Evolutionary conservation across 2,888 invertebrate genomes (phyloP).

Genomic region (Epistrophe eligans): DNA sequence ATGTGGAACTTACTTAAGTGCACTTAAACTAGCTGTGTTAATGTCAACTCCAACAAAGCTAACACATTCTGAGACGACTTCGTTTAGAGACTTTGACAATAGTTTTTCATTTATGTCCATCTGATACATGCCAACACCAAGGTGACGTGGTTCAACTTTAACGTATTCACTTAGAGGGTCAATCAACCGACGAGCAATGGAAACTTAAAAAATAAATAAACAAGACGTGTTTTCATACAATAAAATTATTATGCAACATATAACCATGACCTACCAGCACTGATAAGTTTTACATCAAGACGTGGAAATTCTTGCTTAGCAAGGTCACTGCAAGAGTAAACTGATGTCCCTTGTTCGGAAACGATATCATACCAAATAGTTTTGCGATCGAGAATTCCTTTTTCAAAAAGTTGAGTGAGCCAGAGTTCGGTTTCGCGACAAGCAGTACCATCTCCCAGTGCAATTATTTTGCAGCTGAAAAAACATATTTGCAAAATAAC

Average conservation of each 20-base stretch:
- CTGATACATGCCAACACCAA: slow-evolving; percentile 97
- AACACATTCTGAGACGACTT: slow-evolving; percentile 94
- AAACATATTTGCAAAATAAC: neutral
- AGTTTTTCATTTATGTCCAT: slow-evolving; percentile 93
- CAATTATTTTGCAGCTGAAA: slow-evolving; percentile 89
- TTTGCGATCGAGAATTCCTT: slow-evolving; percentile 85
- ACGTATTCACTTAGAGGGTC: slow-evolving; percentile 96
- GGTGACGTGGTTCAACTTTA: slow-evolving; percentile 95
- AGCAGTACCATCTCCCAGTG: slow-evolving; percentile 95
- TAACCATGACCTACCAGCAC: slow-evolving; percentile 85
- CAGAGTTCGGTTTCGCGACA: slow-evolving; percentile 94
- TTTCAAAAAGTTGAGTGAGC: slow-evolving; percentile 86
- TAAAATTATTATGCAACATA: neutral
- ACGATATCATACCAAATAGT: slow-evolving; percentile 90
- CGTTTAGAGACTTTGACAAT: slow-evolving; percentile 89
- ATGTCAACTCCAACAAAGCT: slow-evolving; percentile 97
- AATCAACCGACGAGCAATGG: slow-evolving; percentile 93
- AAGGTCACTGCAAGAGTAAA: slow-evolving; percentile 94
- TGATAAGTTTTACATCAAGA: slow-evolving; percentile 92
- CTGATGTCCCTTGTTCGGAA: slow-evolving; percentile 95
- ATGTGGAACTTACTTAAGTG: slow-evolving; percentile 88
- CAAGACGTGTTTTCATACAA: neutral
- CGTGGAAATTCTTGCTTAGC: slow-evolving; percentile 94
- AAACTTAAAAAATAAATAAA: slow-evolving; percentile 84
- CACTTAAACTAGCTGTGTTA: slow-evolving; percentile 92